A percentile compares a stretch with the other conserved stretches of the same genome.
Conservation (phyloP, 1,140 invertebrate genomes). For the Zophobas atratus region DNA sequence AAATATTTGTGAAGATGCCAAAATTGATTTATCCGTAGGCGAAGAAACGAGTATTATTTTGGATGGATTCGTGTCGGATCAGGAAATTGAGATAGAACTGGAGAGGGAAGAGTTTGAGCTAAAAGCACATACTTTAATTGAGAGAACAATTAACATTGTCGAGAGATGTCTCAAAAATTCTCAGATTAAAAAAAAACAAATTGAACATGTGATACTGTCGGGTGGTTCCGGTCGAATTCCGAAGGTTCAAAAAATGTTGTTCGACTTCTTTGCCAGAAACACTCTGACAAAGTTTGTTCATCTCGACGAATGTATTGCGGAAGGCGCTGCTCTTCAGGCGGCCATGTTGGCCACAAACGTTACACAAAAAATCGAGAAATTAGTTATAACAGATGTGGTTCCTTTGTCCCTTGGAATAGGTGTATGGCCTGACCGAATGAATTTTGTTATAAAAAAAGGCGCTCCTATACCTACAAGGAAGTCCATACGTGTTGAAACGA, state of each 20-base stretch:
- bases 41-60: not conserved
- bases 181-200: conserved; percentile 52
- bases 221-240: conserved; percentile 78
- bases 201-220: conserved; percentile 76
- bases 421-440: too few relatives aligned
- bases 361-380: too few relatives aligned
- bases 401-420: too few relatives aligned
- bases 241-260: conserved; percentile 68
- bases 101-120: conserved; percentile 82
- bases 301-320: conserved; percentile 64
- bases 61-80: conserved; percentile 67
- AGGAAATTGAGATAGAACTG: conserved; percentile 76
- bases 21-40: conserved; percentile 80
- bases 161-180: conserved; percentile 46
- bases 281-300: conserved; percentile 59
- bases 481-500: too few relatives aligned
- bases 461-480: too few relatives aligned
- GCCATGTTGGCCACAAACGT: too few relatives aligned
- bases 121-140: conserved; percentile 79
- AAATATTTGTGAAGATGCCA: conserved; percentile 87
- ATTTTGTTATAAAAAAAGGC: too few relatives aligned
- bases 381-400: too few relatives aligned
- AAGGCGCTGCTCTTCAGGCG: conserved; percentile 53
- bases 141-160: conserved; percentile 61
- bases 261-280: conserved; percentile 70